Evolutionary conservation across 2,797 vertebrate genomes (phyloP).

Genomic region (Danionella dracula): DNA sequence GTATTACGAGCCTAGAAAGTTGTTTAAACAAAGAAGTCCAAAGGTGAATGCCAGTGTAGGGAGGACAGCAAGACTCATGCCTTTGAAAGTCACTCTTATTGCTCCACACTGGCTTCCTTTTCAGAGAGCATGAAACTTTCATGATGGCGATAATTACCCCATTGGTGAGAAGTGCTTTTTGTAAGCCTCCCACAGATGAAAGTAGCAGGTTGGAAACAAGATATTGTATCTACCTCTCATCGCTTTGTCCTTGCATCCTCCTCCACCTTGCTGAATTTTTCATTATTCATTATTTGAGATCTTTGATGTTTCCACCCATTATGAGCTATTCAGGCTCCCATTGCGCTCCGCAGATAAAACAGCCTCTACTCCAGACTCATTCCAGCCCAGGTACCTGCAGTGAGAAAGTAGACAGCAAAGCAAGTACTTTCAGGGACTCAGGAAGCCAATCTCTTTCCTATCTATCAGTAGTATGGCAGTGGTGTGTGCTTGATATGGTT

Average conservation of each 20-base stretch:
- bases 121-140: conserved; percentile 47
- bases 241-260: conserved; percentile 46
- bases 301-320: conserved; percentile 48
- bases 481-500: conserved; percentile 6
- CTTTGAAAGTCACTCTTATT: conserved; percentile 37
- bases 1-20: neutral
- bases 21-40: conserved; percentile 4
- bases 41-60: conserved; percentile 12
- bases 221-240: conserved; percentile 40
- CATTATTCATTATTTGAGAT: conserved; percentile 46
- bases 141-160: conserved; percentile 49
- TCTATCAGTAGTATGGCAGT: conserved; percentile 19
- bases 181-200: conserved; percentile 44
- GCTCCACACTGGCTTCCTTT: conserved; percentile 41
- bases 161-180: conserved; percentile 44
- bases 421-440: conserved; percentile 19
- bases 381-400: conserved; percentile 7
- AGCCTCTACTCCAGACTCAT: conserved; percentile 14
- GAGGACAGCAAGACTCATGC: conserved; percentile 9
- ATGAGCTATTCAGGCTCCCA: conserved; percentile 33
- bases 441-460: conserved; percentile 29
- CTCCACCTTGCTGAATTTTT: conserved; percentile 48
- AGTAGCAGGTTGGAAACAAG: conserved; percentile 38
- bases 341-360: conserved; percentile 29
- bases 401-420: conserved; percentile 18